A percentile compares a stretch with the other conserved stretches of the same genome.
phyloP scores from a whole-genome alignment of 2,113 vertebrate species.

The Lepisosteus oculatus region DNA sequence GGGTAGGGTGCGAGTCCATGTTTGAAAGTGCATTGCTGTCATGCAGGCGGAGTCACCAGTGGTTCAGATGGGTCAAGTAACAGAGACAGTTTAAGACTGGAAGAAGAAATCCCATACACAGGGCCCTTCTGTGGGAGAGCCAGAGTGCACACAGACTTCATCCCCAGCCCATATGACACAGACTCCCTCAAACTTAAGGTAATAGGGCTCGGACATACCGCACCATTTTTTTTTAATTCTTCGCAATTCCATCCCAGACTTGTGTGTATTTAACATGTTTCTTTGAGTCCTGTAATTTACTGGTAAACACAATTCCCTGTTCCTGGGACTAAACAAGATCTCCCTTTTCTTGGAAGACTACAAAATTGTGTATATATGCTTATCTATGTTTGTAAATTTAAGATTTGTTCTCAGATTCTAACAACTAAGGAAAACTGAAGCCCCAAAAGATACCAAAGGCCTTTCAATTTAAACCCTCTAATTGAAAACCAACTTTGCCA shows the following conservation, averaged over 20 bases:
- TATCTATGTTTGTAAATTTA: no score
- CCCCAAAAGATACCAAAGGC: background rate
- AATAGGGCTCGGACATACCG: background rate
- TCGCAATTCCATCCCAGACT: no score
- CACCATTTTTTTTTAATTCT: no score
- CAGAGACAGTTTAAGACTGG: conserved; percentile 80
- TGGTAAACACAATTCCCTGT: no score
- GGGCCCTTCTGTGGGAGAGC: conserved; percentile 83
- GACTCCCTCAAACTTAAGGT: conserved; percentile 94
- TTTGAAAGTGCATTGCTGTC: conserved; percentile 16
- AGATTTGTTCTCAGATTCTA: no score
- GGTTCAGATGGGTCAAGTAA: conserved; percentile 82
- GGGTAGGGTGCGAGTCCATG: background rate
- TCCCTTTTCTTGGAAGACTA: no score
- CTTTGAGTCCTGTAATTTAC: no score
- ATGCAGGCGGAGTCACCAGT: conserved; percentile 83
- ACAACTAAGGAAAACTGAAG: no score
- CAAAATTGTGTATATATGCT: no score
- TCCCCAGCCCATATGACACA: conserved; percentile 87
- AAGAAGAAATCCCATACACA: conserved; percentile 66
- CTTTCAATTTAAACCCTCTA: background rate
- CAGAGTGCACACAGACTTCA: conserved; percentile 85
- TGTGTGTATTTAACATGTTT: no score
- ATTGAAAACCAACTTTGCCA: no score
- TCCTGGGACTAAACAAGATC: no score